Conservation (phyloP, 2,113 vertebrate species). For the Sciurus niger region DNA sequence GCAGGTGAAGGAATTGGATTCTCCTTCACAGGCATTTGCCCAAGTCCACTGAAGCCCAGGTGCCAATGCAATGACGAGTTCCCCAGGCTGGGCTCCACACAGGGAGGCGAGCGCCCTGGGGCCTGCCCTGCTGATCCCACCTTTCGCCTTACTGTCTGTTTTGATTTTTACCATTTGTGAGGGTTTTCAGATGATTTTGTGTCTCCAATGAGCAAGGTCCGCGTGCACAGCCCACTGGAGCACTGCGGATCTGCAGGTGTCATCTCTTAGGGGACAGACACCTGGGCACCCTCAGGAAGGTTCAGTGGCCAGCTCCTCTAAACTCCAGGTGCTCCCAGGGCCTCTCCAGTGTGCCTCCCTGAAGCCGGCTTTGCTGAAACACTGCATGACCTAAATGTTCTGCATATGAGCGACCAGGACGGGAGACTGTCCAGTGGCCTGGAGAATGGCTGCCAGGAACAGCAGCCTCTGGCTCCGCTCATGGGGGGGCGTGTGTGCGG, state of each 20-base stretch:
- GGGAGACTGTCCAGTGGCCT: neutral
- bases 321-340: constrained; percentile 75
- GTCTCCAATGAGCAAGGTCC: constrained; percentile 74
- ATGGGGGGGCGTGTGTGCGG: neutral
- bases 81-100: no score
- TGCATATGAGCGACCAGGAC: neutral
- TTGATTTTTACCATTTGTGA: constrained; percentile 68
- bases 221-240: constrained; percentile 75
- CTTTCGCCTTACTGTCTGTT: constrained; percentile 71
- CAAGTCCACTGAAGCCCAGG: neutral
- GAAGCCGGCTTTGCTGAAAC: constrained; percentile 68
- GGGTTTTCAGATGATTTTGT: constrained; percentile 50
- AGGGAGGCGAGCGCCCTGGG: neutral
- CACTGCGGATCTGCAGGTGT: constrained; percentile 70
- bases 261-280: constrained; percentile 83
- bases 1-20: neutral
- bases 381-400: constrained; percentile 38
- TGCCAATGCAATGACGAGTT: neutral
- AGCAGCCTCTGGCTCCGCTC: rapidly evolving
- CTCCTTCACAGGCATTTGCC: neutral
- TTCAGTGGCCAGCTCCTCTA: constrained; percentile 81
- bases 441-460: neutral
- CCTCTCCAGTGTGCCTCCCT: constrained; percentile 7
- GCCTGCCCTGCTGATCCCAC: constrained; percentile 66
- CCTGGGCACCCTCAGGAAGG: constrained; percentile 77